Evolutionary conservation across 2,797 vertebrate species (phyloP).

Genomic region (Argyrosomus regius): DNA sequence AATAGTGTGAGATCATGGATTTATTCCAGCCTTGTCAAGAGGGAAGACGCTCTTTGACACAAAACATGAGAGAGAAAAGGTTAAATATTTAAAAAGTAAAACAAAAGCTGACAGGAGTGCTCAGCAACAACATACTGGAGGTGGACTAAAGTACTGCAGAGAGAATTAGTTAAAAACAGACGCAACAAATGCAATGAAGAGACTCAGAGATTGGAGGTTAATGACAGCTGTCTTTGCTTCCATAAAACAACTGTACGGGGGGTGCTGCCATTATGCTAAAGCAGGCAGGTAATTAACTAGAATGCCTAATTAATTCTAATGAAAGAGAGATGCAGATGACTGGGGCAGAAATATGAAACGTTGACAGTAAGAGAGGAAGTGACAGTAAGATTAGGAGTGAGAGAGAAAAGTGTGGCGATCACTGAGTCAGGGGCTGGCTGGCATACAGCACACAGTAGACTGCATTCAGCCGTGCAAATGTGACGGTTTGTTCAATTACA

Average conservation of each 20-base stretch:
- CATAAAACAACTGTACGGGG: slow-evolving; percentile 43
- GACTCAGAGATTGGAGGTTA: slow-evolving; percentile 47
- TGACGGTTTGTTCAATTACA: slow-evolving; percentile 74
- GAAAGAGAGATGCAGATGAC: slow-evolving; percentile 53
- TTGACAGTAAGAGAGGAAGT: slow-evolving; percentile 47
- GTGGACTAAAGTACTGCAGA: not conserved
- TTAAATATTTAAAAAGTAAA: slow-evolving; percentile 48
- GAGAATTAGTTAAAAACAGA: slow-evolving; percentile 29
- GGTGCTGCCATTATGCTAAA: slow-evolving; percentile 62
- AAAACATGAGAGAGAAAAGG: slow-evolving; percentile 10
- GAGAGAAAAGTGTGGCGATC: slow-evolving; percentile 41
- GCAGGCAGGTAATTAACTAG: slow-evolving; percentile 71
- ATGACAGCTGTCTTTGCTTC: slow-evolving; percentile 49
- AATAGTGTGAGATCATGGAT: not conserved
- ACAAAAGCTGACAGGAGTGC: slow-evolving; percentile 11
- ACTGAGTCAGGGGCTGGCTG: slow-evolving; percentile 48
- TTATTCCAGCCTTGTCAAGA: slow-evolving; percentile 18
- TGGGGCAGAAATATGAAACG: slow-evolving; percentile 52
- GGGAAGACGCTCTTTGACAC: slow-evolving; percentile 14
- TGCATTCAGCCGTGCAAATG: slow-evolving; percentile 65
- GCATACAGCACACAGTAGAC: slow-evolving; percentile 29
- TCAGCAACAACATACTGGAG: slow-evolving; percentile 13
- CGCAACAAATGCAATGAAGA: slow-evolving; percentile 12
- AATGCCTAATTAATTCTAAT: slow-evolving; percentile 69
- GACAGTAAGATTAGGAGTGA: slow-evolving; percentile 43